These are phyloP conservation scores for Xiphophorus maculatus DNA, from an alignment of 2,113 vertebrate species.

Conservation along the genomic window DNA sequence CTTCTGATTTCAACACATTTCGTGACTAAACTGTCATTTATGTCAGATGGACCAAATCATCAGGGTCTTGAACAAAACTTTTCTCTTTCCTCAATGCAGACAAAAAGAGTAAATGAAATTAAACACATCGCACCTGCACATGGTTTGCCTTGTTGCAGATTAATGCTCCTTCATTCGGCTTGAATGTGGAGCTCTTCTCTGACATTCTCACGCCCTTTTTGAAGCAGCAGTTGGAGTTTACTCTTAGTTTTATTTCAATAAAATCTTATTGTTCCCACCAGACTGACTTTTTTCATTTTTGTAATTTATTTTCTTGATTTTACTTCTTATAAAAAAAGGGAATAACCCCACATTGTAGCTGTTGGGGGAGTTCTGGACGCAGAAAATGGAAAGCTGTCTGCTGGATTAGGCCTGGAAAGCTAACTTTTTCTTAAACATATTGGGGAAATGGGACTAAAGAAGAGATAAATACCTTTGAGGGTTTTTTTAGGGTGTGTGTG, in stretches of 20 bases:
- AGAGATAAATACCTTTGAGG: slow-evolving; percentile 39
- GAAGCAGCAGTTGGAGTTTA: background rate
- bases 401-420: slow-evolving; percentile 58
- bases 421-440: slow-evolving; percentile 44
- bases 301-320: background rate
- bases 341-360: too few species aligned
- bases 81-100: slow-evolving; percentile 22
- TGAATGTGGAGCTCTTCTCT: background rate
- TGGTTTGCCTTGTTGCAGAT: background rate
- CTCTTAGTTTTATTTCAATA: background rate
- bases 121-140: background rate
- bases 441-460: slow-evolving; percentile 27
- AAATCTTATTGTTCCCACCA: background rate
- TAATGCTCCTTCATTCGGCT: too few species aligned
- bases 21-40: slow-evolving; percentile 47
- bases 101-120: slow-evolving; percentile 7
- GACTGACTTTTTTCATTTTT: too few species aligned
- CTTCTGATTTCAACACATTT: slow-evolving; percentile 24
- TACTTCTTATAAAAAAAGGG: background rate
- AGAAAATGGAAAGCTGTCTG: slow-evolving; percentile 40
- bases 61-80: slow-evolving; percentile 6
- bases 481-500: slow-evolving; percentile 46
- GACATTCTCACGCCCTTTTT: background rate
- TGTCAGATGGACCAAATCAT: slow-evolving; percentile 34
- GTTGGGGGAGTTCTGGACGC: slow-evolving; percentile 11